A percentile compares a stretch with the other conserved stretches of the same genome.
phyloP scores from a whole-genome alignment of 2,888 invertebrate species.

The Drosophila putrida region DNA sequence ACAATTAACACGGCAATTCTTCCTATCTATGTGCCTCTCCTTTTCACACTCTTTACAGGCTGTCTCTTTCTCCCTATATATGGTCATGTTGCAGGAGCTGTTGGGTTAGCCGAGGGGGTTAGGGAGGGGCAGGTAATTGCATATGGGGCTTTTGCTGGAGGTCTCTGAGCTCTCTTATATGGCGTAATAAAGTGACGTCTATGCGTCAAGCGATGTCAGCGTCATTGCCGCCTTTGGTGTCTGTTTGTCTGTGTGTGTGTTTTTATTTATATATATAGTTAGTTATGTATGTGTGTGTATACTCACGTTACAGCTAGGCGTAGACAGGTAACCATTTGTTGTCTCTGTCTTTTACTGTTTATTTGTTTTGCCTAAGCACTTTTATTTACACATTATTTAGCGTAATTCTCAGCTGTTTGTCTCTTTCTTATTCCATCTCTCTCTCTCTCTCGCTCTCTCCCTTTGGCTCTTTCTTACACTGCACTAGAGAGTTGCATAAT shows the following conservation, averaged over 20 bases:
- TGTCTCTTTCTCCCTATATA: constrained; percentile 8
- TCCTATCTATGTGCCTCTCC: not conserved
- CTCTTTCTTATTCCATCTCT: not conserved
- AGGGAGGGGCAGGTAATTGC: constrained; percentile 12
- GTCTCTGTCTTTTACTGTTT: constrained; percentile 17
- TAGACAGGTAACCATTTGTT: constrained; percentile 23
- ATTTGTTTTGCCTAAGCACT: constrained; percentile 16
- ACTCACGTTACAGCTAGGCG: constrained; percentile 50
- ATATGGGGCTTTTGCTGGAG: constrained; percentile 14
- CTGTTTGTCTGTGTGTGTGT: not conserved
- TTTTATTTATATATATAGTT: not conserved
- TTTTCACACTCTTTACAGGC: not conserved
- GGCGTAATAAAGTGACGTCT: constrained; percentile 66
- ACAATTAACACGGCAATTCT: constrained; percentile 67
- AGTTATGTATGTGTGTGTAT: not conserved
- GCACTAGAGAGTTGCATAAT: constrained; percentile 22
- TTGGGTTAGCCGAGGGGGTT: not conserved
- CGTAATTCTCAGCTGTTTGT: constrained; percentile 11
- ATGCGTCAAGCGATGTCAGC: constrained; percentile 32
- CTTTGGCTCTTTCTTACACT: constrained; percentile 10
- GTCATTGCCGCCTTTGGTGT: constrained; percentile 20
- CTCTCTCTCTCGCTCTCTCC: not conserved
- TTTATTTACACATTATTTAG: constrained; percentile 52
- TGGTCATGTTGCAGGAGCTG: constrained; percentile 30
- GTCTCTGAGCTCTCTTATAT: constrained; percentile 34